These are phyloP conservation scores for Premnoplex brunnescens DNA, from an alignment of 2,797 vertebrate species.

Conservation along the genomic window DNA sequence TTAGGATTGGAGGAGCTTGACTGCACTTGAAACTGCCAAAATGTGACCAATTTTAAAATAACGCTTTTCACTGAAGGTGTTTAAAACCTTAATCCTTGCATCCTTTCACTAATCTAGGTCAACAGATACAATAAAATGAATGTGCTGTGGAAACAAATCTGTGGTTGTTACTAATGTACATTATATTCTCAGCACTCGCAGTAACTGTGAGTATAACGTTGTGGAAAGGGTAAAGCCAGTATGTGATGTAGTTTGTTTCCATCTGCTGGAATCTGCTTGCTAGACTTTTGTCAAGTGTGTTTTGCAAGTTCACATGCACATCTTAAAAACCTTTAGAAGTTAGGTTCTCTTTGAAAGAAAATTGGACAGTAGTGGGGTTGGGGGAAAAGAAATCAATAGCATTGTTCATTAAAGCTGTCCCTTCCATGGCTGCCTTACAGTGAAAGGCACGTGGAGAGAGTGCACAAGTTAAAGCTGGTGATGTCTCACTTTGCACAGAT, in stretches of 20 bases:
- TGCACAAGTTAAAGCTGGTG: accelerated
- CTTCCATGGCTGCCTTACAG: background rate
- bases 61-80: background rate
- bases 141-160: background rate
- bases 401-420: background rate
- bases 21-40: background rate
- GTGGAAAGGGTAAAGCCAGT: background rate
- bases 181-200: background rate
- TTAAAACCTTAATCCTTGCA: constrained; percentile 12
- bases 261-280: background rate
- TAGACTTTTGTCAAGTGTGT: background rate
- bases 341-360: background rate
- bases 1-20: background rate
- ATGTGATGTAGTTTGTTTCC: background rate
- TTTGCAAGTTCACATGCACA: background rate
- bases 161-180: background rate
- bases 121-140: background rate
- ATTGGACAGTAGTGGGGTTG: accelerated
- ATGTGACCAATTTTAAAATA: background rate
- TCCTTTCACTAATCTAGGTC: background rate
- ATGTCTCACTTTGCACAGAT: background rate
- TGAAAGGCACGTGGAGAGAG: background rate
- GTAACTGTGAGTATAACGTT: background rate
- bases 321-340: background rate
- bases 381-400: accelerated